phyloP scores from a whole-genome alignment of 1,140 invertebrate genomes.

The Sminthurinus signatus region DNA sequence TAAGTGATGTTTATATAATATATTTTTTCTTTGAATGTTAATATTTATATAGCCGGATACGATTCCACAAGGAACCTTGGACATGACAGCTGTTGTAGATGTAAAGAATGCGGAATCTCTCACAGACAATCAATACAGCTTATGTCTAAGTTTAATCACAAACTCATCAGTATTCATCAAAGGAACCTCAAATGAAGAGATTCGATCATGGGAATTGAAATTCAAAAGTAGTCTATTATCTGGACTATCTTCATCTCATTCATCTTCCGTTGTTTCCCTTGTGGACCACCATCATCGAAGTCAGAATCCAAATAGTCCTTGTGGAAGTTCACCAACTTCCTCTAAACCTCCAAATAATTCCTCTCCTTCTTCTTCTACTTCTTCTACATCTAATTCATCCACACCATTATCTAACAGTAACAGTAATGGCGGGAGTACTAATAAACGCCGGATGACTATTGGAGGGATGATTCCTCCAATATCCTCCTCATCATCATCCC shows the following conservation, averaged over 20 bases:
- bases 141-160: conserved; percentile 17
- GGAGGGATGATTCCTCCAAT: neutral
- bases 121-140: conserved; percentile 31
- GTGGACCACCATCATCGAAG: too few relatives aligned
- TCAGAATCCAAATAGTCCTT: too few relatives aligned
- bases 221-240: neutral
- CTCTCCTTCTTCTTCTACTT: too few relatives aligned
- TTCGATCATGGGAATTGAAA: conserved; percentile 21
- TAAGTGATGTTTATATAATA: too few relatives aligned
- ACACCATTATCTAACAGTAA: too few relatives aligned
- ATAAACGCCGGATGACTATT: conserved; percentile 14
- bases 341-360: too few relatives aligned
- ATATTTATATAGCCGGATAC: conserved; percentile 26
- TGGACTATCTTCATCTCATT: too few relatives aligned
- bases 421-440: conserved; percentile 1
- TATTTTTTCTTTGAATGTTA: too few relatives aligned
- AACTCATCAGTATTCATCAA: conserved; percentile 31
- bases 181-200: conserved; percentile 34
- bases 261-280: too few relatives aligned
- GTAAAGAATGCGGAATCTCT: conserved; percentile 33
- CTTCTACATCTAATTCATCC: too few relatives aligned
- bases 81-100: conserved; percentile 30
- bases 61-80: conserved; percentile 32
- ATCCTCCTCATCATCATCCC: neutral
- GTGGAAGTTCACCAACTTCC: too few relatives aligned